Evolutionary conservation across 1,140 invertebrate genomes (phyloP), one percentile per base, ranked within the genome.

Genomic region (Neotoxoptera formosana): DNA sequence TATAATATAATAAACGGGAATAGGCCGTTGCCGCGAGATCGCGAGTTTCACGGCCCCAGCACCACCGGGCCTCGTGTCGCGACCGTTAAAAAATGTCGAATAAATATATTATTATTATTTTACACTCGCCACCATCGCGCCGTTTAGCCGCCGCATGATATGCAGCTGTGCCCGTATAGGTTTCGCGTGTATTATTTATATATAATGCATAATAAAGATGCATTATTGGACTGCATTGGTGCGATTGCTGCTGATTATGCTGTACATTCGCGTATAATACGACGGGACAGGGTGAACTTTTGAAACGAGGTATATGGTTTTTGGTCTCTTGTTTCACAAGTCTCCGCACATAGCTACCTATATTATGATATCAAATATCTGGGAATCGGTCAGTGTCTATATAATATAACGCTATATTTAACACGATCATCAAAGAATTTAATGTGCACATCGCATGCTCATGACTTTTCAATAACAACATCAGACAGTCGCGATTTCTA

Each of bases 51-150:
- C 41, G 14, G 60, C 60, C 60, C n/a, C 30, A 4, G 11, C 84
- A 87, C 84, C 84, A 87, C 84, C 84, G 25, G 41, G 84, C 45
- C n/a, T n/a, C 60, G 3, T 76, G 60, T 76, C n/a, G 84, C 30
- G 84, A 87, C 84, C 84, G 84, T 87, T 87, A 87, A 87, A 87
- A 87, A 87, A 30, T 76, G 4, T 76, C 60, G 4, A 76, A 76
- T 76, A n/a, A 7, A 67, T n/a, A 67, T 48, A 14, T 48, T 48
- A 48, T 7, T 67, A 7, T 23, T 36, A 23, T 41, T 67, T 36
- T 41, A 25, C 9, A 23, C 36, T 41, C 21, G 21, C 36, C 7
- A 84, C 83, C 23, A 41, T 41, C 36, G 34, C 60, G 60, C 17
- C 60, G 60, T 76, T n/a, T 76, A 76, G n/a, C n/a, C 4, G 30